These are phyloP conservation scores for Drosophila fuyamai DNA, from an alignment of 1,140 invertebrate species.

Conservation along the genomic window DNA sequence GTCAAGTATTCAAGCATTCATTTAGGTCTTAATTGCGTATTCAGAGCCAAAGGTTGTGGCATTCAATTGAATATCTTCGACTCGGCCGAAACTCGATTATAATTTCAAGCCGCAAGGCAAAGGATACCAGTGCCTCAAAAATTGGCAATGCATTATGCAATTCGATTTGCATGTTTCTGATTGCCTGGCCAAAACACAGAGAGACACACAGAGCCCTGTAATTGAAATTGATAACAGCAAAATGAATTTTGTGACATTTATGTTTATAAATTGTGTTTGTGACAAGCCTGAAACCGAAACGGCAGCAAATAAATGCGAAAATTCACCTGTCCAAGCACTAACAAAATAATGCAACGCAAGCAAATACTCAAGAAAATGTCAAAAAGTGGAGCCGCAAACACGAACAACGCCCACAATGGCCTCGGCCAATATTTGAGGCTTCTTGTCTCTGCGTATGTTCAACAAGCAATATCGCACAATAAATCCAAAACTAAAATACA, in stretches of 20 bases:
- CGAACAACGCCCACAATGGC: constrained; percentile 48
- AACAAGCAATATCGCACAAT: constrained; percentile 66
- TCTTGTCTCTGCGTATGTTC: constrained; percentile 40
- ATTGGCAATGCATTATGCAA: constrained; percentile 44
- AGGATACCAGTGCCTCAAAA: constrained; percentile 17
- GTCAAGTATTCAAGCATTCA: constrained; percentile 53
- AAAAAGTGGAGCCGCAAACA: constrained; percentile 55
- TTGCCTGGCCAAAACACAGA: constrained; percentile 8
- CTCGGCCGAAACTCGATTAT: constrained; percentile 20
- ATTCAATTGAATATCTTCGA: constrained; percentile 51
- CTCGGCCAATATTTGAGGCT: constrained; percentile 63
- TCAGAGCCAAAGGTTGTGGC: constrained; percentile 31
- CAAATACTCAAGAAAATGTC: constrained; percentile 63
- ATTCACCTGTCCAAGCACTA: constrained; percentile 38
- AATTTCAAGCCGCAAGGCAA: constrained; percentile 25
- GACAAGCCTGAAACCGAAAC: constrained; percentile 9
- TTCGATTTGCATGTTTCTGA: constrained; percentile 41
- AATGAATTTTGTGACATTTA: constrained; percentile 59
- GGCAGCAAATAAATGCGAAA: constrained; percentile 34
- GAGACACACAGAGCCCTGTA: constrained; percentile 35
- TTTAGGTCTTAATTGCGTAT: constrained; percentile 56
- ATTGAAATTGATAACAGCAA: constrained; percentile 70
- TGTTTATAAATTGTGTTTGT: constrained; percentile 55
- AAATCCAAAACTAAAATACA: constrained; percentile 74
- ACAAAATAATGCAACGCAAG: constrained; percentile 66